Percentiles rank a stretch among this genome's conserved stretches.
Evolutionary conservation across 2,113 vertebrate species (phyloP).

Genomic region (Heterochromis multidens): DNA sequence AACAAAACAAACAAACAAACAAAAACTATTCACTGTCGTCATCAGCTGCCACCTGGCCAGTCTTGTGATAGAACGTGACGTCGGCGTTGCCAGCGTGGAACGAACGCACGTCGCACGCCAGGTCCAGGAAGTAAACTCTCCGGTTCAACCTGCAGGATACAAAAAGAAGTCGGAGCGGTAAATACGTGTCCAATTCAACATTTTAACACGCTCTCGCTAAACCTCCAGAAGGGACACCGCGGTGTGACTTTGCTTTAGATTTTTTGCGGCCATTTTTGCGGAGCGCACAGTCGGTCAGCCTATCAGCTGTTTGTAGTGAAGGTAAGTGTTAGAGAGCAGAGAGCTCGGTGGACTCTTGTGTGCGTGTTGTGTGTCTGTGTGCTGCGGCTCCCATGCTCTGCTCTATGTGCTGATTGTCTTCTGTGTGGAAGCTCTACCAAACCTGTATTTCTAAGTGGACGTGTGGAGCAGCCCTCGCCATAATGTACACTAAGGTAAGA

Average conservation of each 20-base stretch:
- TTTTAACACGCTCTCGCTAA: background rate
- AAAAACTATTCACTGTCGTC: too few species aligned
- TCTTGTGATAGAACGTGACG: slow-evolving; percentile 27
- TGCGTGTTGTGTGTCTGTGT: background rate
- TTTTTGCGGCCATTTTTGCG: background rate
- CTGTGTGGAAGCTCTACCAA: background rate
- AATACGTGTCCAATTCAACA: background rate
- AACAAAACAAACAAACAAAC: too few species aligned
- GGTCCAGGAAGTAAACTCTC: slow-evolving; percentile 56
- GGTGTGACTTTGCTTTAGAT: too few species aligned
- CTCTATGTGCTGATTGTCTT: background rate
- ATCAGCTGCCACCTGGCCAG: background rate
- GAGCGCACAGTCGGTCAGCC: background rate
- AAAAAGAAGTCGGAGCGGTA: background rate
- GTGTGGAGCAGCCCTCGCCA: background rate
- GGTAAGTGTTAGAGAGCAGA: background rate
- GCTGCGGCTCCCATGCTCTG: too few species aligned
- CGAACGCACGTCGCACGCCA: slow-evolving; percentile 23
- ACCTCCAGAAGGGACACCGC: background rate
- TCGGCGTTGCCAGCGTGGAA: slow-evolving; percentile 65
- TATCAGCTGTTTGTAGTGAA: background rate
- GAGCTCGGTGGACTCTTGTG: background rate
- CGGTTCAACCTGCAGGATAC: background rate
- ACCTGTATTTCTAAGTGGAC: background rate
- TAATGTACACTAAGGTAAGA: background rate